A percentile compares a stretch with the other conserved stretches of the same genome.
phyloP scores from a whole-genome alignment of 1,140 invertebrate genomes.

The Drosophila pseudoobscura region DNA sequence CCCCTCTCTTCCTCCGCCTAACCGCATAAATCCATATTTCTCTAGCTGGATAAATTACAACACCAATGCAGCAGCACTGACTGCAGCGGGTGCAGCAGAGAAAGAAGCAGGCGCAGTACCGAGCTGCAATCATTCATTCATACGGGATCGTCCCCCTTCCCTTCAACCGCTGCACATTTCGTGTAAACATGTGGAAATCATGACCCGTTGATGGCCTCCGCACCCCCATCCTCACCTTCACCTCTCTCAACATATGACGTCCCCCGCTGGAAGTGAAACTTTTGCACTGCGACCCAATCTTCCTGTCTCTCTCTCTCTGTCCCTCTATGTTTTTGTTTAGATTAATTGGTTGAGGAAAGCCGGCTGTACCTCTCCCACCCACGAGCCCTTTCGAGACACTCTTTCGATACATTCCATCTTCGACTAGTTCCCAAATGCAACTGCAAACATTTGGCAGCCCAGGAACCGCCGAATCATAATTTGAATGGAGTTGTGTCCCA shows the following conservation, averaged over 20 bases:
- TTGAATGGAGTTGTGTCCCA: slow-evolving; percentile 40
- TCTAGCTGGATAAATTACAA: slow-evolving; percentile 75
- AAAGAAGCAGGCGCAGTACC: slow-evolving; percentile 14
- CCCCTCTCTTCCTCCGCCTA: slow-evolving; percentile 11
- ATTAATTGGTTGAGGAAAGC: slow-evolving; percentile 64
- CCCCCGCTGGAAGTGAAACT: slow-evolving; percentile 36
- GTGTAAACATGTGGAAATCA: slow-evolving; percentile 81
- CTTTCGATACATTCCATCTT: slow-evolving; percentile 1
- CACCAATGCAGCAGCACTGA: slow-evolving; percentile 16
- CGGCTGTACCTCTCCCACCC: slow-evolving; percentile 1
- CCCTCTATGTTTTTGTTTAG: slow-evolving; percentile 37
- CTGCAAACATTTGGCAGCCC: slow-evolving; percentile 62
- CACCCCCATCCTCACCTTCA: slow-evolving; percentile 24
- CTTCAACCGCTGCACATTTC: slow-evolving; percentile 30
- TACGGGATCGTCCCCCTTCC: slow-evolving; percentile 22
- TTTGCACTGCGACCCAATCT: slow-evolving; percentile 66
- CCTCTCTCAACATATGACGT: slow-evolving; percentile 55
- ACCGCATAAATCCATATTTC: slow-evolving; percentile 75
- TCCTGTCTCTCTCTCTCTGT: background rate
- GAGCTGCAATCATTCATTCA: slow-evolving; percentile 72
- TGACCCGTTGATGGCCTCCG: slow-evolving; percentile 75
- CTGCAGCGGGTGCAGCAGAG: slow-evolving; percentile 10
- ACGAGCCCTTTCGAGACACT: background rate
- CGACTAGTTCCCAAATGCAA: slow-evolving; percentile 27
- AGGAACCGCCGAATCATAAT: slow-evolving; percentile 32